Evolutionary conservation across 2,888 invertebrate species (phyloP).

Genomic region (Ectemnius lituratus): DNA sequence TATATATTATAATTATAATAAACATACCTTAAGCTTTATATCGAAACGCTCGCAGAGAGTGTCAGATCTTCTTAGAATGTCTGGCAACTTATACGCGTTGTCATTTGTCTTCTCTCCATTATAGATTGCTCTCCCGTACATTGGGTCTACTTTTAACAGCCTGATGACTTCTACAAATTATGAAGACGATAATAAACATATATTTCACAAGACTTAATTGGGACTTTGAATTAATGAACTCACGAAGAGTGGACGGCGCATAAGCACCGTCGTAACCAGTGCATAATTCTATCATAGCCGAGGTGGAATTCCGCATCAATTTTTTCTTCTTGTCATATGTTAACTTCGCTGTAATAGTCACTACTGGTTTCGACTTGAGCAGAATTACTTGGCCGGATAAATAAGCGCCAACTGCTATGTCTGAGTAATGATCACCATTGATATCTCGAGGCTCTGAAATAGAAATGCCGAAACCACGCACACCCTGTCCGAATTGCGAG

Average conservation of each 20-base stretch:
- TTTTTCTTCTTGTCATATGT: slow-evolving; percentile 28
- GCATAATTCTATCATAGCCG: slow-evolving; percentile 52
- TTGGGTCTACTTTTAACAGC: slow-evolving; percentile 57
- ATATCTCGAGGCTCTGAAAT: slow-evolving; percentile 76
- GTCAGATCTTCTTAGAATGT: slow-evolving; percentile 37
- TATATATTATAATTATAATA: not conserved
- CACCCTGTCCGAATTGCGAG: slow-evolving; percentile 53
- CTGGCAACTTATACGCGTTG: slow-evolving; percentile 41
- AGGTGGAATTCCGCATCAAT: slow-evolving; percentile 52
- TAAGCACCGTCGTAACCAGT: slow-evolving; percentile 58
- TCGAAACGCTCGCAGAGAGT: slow-evolving; percentile 40
- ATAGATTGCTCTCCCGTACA: slow-evolving; percentile 55
- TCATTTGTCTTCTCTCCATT: slow-evolving; percentile 23
- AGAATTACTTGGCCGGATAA: slow-evolving; percentile 74
- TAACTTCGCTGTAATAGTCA: slow-evolving; percentile 54
- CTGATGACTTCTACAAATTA: slow-evolving; percentile 48
- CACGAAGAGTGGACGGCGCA: slow-evolving; percentile 59
- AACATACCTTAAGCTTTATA: slow-evolving; percentile 57
- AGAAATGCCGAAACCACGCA: slow-evolving; percentile 77
- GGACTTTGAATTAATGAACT: slow-evolving; percentile 28
- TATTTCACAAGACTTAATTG: no score
- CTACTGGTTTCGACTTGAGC: slow-evolving; percentile 71
- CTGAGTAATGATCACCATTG: slow-evolving; percentile 75
- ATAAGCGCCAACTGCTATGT: slow-evolving; percentile 76
- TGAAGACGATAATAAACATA: no score